Conservation (phyloP, 1,140 invertebrate species). For the Ips nitidus region DNA sequence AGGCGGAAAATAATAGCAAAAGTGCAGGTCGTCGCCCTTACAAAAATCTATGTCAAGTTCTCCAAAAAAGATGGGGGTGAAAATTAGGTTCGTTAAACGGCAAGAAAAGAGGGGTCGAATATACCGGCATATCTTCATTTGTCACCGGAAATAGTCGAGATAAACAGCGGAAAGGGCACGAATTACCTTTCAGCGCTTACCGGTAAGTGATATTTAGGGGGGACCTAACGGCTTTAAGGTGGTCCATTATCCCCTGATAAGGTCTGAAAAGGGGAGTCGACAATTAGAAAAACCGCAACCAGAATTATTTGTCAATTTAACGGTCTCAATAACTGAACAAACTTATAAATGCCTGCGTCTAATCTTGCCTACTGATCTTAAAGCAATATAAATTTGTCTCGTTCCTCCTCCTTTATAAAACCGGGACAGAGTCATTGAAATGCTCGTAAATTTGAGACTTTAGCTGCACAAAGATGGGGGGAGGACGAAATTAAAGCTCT, state of each 20-base stretch:
- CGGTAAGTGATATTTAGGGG: slow-evolving; percentile 19
- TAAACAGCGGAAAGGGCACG: slow-evolving; percentile 7
- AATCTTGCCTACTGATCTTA: neutral
- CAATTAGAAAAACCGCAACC: too few relatives aligned
- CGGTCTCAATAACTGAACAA: too few relatives aligned
- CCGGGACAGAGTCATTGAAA: slow-evolving; percentile 6
- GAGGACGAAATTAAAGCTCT: slow-evolving; percentile 13
- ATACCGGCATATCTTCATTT: slow-evolving; percentile 14
- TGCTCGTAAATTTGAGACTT: slow-evolving; percentile 11
- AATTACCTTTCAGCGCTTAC: slow-evolving; percentile 8
- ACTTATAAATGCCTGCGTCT: too few relatives aligned
- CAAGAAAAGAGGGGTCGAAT: neutral
- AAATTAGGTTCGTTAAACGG: slow-evolving; percentile 20
- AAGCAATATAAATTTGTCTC: slow-evolving; percentile 5
- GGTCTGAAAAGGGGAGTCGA: too few relatives aligned
- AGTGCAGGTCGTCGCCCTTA: slow-evolving; percentile 2
- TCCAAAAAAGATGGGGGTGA: slow-evolving; percentile 14
- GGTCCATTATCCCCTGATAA: too few relatives aligned
- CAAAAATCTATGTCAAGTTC: slow-evolving; percentile 15
- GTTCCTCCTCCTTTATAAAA: neutral
- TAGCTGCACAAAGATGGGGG: neutral
- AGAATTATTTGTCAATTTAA: too few relatives aligned
- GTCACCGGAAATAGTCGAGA: slow-evolving; percentile 15
- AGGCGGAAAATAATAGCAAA: neutral
- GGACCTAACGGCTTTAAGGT: neutral